These are phyloP conservation scores for Helarctos malayanus DNA, from an alignment of 2,797 vertebrate species.

Conservation along the genomic window DNA sequence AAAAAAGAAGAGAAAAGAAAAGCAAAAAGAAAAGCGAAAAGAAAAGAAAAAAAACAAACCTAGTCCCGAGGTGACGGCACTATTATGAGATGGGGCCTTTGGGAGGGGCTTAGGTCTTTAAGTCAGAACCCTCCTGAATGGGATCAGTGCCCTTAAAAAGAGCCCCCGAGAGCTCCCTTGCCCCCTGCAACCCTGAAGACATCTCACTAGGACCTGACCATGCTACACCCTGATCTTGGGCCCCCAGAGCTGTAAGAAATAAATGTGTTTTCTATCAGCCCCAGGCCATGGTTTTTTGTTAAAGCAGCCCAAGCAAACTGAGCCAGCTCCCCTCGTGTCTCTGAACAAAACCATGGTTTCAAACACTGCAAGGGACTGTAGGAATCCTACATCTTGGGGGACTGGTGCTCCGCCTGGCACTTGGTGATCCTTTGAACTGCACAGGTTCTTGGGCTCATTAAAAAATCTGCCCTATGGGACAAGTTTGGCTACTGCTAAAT, in stretches of 20 bases:
- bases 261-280: too few species aligned
- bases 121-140: background rate
- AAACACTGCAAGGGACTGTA: rapidly evolving
- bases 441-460: background rate
- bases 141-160: background rate
- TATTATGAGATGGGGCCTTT: background rate
- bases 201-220: background rate
- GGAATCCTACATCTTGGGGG: background rate
- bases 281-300: background rate
- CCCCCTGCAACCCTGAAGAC: background rate
- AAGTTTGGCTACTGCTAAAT: too few species aligned
- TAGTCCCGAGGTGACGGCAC: background rate
- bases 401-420: background rate
- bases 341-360: background rate
- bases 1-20: too few species aligned
- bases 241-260: too few species aligned
- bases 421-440: background rate
- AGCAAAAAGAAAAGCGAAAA: too few species aligned
- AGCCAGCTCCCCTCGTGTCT: background rate
- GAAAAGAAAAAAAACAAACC: background rate
- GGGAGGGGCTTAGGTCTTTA: background rate
- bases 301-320: background rate
- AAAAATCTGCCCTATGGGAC: background rate
- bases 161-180: background rate
- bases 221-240: rapidly evolving